Conservation (phyloP, 2,888 invertebrate genomes). For the Monoplex corrugatus region DNA sequence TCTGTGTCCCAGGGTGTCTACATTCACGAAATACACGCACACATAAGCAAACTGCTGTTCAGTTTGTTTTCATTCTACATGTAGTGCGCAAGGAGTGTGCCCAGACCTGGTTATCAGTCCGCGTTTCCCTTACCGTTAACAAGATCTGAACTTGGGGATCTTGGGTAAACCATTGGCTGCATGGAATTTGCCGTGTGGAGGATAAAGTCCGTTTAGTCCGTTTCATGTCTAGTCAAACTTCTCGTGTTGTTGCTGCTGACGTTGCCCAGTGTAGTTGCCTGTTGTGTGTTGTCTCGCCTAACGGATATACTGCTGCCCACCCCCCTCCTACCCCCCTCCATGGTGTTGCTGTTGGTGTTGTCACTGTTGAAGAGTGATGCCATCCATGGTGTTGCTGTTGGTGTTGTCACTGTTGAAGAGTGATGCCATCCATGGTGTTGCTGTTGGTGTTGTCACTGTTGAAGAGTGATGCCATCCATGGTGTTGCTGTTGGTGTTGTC, state of each 20-base stretch:
- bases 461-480: too few relatives aligned
- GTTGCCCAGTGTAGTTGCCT: neutral
- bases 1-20: too few relatives aligned
- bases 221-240: neutral
- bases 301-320: constrained; percentile 40
- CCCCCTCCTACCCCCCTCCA: neutral
- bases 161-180: too few relatives aligned
- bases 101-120: too few relatives aligned
- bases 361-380: constrained; percentile 2
- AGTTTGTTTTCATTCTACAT: too few relatives aligned
- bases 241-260: neutral
- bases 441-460: neutral
- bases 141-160: too few relatives aligned
- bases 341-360: neutral
- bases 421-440: neutral
- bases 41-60: too few relatives aligned
- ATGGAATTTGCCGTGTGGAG: too few relatives aligned
- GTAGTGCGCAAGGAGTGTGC: too few relatives aligned
- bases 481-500: too few relatives aligned
- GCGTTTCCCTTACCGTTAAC: too few relatives aligned
- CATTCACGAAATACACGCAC: too few relatives aligned
- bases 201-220: neutral
- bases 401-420: neutral
- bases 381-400: neutral
- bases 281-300: neutral